Evolutionary conservation across 2,797 vertebrate genomes (phyloP).

Genomic region (Rhinichthys osculus): DNA sequence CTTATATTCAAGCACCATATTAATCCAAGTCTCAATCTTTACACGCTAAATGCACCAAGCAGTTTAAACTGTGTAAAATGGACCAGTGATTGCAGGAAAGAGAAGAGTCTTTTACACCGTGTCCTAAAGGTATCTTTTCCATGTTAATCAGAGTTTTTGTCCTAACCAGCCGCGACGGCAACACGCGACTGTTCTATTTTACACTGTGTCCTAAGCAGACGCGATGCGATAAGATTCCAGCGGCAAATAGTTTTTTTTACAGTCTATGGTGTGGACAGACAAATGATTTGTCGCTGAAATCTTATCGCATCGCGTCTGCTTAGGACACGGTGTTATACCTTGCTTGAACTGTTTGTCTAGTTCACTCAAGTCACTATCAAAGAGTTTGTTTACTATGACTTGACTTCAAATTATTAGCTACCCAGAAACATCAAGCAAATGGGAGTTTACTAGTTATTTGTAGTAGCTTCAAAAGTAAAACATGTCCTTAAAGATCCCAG

Average conservation of each 20-base stretch:
- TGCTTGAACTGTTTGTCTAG: background rate
- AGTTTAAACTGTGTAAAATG: slow-evolving; percentile 6
- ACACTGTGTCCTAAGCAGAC: no score
- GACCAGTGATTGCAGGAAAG: background rate
- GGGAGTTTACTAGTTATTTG: background rate
- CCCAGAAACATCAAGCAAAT: background rate
- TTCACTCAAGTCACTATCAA: background rate
- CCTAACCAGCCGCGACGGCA: no score
- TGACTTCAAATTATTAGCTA: background rate
- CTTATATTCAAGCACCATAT: background rate
- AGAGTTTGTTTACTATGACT: slow-evolving; percentile 11
- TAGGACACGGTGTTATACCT: background rate
- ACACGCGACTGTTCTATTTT: no score
- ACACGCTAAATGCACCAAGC: background rate
- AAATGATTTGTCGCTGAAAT: no score
- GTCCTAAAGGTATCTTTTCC: no score
- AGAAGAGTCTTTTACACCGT: background rate
- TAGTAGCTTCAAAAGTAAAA: background rate
- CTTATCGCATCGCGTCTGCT: no score
- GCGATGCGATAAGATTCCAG: no score
- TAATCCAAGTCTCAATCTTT: background rate
- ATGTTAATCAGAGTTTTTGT: no score
- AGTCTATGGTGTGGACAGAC: no score
- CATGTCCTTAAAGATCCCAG: background rate
- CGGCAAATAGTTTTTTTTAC: no score